Percentiles rank a stretch among this genome's conserved stretches.
These are phyloP conservation scores for Echiichthys vipera DNA, from an alignment of 2,797 vertebrate genomes.

Conservation along the genomic window DNA sequence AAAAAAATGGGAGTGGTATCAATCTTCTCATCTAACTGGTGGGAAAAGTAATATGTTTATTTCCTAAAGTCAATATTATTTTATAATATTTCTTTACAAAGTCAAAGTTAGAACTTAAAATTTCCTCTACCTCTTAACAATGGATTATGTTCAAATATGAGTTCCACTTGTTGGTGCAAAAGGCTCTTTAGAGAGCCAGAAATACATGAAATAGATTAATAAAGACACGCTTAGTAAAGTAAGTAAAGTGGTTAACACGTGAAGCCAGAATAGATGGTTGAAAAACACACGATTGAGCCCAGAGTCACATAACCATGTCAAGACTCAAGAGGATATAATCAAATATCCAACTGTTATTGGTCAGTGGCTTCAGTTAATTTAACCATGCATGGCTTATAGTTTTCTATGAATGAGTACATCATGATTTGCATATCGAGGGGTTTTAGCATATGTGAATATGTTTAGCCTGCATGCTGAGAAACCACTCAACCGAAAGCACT, in stretches of 20 bases:
- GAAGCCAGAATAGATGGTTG: constrained; percentile 14
- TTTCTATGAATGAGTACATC: constrained; percentile 3
- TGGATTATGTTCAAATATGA: constrained; percentile 8
- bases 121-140: neutral
- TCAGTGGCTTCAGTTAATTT: constrained; percentile 1
- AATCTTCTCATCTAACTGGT: no score
- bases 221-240: constrained; percentile 51
- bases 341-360: neutral
- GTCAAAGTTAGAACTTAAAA: neutral
- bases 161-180: neutral
- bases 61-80: neutral
- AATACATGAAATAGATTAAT: constrained; percentile 76
- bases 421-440: neutral
- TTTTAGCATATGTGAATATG: constrained; percentile 41
- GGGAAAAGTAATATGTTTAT: no score
- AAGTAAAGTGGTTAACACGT: constrained; percentile 44
- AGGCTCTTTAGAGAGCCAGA: constrained; percentile 52
- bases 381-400: neutral
- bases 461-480: constrained; percentile 53
- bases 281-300: constrained; percentile 45
- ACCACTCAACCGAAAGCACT: constrained; percentile 42
- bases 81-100: neutral
- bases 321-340: constrained; percentile 10
- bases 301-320: constrained; percentile 16
- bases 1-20: neutral